Evolutionary conservation across 2,888 invertebrate species (phyloP).

Genomic region (Drosophila maculinotata): DNA sequence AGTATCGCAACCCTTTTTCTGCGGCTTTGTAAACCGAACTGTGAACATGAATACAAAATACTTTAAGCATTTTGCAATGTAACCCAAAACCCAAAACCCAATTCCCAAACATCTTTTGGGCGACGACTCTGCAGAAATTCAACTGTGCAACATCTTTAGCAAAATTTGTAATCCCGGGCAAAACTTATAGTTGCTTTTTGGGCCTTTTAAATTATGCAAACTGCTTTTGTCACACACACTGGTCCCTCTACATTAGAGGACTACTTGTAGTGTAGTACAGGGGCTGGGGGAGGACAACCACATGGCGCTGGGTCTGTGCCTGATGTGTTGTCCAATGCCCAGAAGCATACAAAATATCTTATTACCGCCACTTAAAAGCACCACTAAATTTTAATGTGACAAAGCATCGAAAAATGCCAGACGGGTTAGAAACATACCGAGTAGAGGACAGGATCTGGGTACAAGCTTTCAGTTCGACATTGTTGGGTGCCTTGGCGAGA

Average conservation of each 20-base stretch:
- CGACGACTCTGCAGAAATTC: slow-evolving; percentile 8
- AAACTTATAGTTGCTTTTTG: slow-evolving; percentile 66
- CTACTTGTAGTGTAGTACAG: neutral
- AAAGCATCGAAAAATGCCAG: slow-evolving; percentile 56
- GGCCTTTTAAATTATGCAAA: slow-evolving; percentile 71
- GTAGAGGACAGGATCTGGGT: neutral
- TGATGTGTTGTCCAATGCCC: slow-evolving; percentile 49
- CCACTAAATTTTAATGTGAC: slow-evolving; percentile 71
- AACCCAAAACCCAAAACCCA: slow-evolving; percentile 19
- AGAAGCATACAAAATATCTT: slow-evolving; percentile 71
- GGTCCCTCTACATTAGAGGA: slow-evolving; percentile 1
- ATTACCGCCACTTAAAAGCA: slow-evolving; percentile 70
- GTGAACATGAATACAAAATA: slow-evolving; percentile 43
- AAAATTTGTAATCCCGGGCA: slow-evolving; percentile 45
- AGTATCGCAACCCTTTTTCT: slow-evolving; percentile 51
- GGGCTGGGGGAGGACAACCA: neutral
- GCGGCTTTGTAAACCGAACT: slow-evolving; percentile 47
- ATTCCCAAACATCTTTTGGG: neutral
- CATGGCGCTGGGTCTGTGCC: slow-evolving; percentile 27
- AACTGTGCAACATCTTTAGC: slow-evolving; percentile 33
- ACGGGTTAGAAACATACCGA: slow-evolving; percentile 2
- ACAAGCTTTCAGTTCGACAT: too few relatives aligned
- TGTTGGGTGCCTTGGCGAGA: slow-evolving; percentile 29
- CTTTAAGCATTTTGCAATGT: slow-evolving; percentile 20
- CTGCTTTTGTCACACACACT: slow-evolving; percentile 45